A percentile compares a stretch with the other conserved stretches of the same genome.
Evolutionary conservation across 2,113 vertebrate genomes (phyloP).

Genomic region (Menura novaehollandiae): DNA sequence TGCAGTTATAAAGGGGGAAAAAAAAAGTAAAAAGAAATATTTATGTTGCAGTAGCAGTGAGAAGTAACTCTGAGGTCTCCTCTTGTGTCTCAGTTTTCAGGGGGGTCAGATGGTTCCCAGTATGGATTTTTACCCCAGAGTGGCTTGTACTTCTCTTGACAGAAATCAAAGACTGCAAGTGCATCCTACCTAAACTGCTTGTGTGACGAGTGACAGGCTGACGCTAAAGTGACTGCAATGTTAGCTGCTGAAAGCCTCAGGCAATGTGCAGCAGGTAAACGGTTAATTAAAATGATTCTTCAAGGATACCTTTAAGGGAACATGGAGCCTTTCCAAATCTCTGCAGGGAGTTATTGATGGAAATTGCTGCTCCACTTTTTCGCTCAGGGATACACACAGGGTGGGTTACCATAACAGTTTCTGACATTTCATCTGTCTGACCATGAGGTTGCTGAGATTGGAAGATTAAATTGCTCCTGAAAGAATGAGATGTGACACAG

Average conservation of each 20-base stretch:
- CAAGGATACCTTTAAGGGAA: conserved; percentile 32
- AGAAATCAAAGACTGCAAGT: conserved; percentile 20
- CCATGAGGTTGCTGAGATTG: conserved; percentile 46
- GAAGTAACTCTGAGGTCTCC: background rate
- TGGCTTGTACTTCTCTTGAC: background rate
- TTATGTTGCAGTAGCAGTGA: background rate
- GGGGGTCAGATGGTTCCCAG: background rate
- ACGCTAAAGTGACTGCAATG: conserved; percentile 18
- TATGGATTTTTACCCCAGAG: background rate
- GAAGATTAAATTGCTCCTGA: conserved; percentile 31
- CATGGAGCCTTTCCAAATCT: conserved; percentile 19
- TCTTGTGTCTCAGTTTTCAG: background rate
- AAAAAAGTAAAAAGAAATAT: background rate
- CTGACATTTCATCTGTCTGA: conserved; percentile 51
- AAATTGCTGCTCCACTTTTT: conserved; percentile 7
- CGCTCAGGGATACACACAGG: background rate
- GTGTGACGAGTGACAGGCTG: background rate
- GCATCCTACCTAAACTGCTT: background rate
- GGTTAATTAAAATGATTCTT: conserved; percentile 62
- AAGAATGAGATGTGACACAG: conserved; percentile 44
- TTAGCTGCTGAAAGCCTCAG: conserved; percentile 28
- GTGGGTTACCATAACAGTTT: conserved; percentile 38
- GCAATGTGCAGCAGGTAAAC: conserved; percentile 35
- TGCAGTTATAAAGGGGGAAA: background rate
- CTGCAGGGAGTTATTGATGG: conserved; percentile 1